Base-by-base conservation (phyloP, 2,888 invertebrate species). In the Schizaphis graminum region DNA sequence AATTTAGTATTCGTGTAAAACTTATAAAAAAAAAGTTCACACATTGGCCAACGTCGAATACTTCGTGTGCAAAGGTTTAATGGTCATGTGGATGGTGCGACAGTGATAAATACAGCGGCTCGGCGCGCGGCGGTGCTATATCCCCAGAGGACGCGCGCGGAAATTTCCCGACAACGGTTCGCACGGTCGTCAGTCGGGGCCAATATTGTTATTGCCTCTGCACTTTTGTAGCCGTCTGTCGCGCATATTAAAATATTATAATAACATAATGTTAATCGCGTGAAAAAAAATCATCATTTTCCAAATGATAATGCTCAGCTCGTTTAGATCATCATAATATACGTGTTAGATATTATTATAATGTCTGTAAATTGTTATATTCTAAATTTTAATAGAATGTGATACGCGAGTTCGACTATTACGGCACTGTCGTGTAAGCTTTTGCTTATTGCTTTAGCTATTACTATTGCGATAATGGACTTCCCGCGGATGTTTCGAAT, bases 101-200 rank as follows among this genome's bases (percentile, higher is more conserved):
- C 21, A 21, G 7, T 8, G 77, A 35, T 77, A n/a, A 21, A 49
- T n/a, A 49, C 87, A 21, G 13, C 87, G 88, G 88, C 24, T 21
- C 53, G 21, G n/a, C 47, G 47, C 24, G n/a, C 53, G 21, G n/a
- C n/a, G 47, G n/a, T 35, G 86, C 24, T 35, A 49, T 91, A 49
- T 91, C 49, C 91, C 77, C 91, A 47, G 35, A 77, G 91, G 91
- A 77, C 91, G 26, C 35, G 26, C 35, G 5, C 35, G 77, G 91
- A 26, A 77, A 91, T 91, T 77, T 91, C 35, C 67, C 49, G 35
- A n/a, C n/a, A 89, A 89, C 49, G 91, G 77, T 91, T 91, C 91
- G 35, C 77, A 91, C 91, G 91, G 35, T 49, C 35, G 90, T 47
- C 90, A 35, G 61, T 13, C 90, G 35, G 35, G 35, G 8, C 8